Percentiles rank a stretch among this genome's conserved stretches.
phyloP scores from a whole-genome alignment of 1,140 invertebrate species.

The Lasaia peninsularis region DNA sequence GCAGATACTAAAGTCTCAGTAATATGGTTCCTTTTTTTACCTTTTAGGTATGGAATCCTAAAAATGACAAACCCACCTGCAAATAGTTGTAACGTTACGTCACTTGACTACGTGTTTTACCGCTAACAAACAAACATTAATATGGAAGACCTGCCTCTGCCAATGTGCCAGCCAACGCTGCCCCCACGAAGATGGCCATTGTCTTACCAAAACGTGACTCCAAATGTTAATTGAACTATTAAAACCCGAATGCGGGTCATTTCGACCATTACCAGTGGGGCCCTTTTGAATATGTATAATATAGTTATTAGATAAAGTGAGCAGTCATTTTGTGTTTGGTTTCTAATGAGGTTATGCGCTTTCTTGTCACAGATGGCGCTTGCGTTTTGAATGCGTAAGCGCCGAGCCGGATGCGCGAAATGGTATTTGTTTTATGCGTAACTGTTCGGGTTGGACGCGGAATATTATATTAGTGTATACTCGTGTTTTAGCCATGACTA shows the following conservation, averaged over 20 bases:
- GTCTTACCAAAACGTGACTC: slow-evolving; percentile 74
- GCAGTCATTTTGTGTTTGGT: slow-evolving; percentile 70
- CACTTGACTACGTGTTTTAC: slow-evolving; percentile 65
- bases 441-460: slow-evolving; percentile 51
- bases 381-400: slow-evolving; percentile 62
- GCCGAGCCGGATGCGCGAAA: slow-evolving; percentile 71
- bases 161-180: slow-evolving; percentile 67
- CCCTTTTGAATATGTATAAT: slow-evolving; percentile 77
- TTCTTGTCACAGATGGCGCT: slow-evolving; percentile 70
- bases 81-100: slow-evolving; percentile 58
- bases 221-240: slow-evolving; percentile 75
- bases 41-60: neutral
- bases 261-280: slow-evolving; percentile 66
- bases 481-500: slow-evolving; percentile 6
- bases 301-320: slow-evolving; percentile 75
- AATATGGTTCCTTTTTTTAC: no score
- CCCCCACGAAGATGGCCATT: slow-evolving; percentile 74
- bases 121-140: slow-evolving; percentile 77
- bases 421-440: slow-evolving; percentile 60
- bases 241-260: slow-evolving; percentile 76
- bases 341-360: slow-evolving; percentile 76
- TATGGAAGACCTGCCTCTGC: slow-evolving; percentile 66
- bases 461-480: slow-evolving; percentile 47
- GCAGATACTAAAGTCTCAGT: no score
- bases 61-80: slow-evolving; percentile 34